Conservation (phyloP, 1,140 invertebrate genomes). For the Drosophila lini region DNA sequence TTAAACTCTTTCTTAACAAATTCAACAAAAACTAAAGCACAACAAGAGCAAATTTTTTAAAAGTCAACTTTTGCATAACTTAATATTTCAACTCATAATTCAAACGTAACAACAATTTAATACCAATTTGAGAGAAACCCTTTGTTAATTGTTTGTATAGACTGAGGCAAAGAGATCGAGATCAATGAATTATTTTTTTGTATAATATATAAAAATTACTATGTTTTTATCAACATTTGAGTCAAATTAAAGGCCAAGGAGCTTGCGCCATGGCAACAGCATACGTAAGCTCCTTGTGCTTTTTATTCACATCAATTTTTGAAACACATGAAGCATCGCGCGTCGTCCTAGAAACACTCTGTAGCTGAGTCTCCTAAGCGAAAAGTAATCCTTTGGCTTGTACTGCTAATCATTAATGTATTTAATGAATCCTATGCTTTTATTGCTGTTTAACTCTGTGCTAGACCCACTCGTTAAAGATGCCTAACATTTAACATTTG, state of each 20-base stretch:
- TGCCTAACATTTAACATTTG: conserved; percentile 6
- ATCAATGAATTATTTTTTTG: conserved; percentile 77
- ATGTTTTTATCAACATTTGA: conserved; percentile 83
- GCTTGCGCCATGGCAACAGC: conserved; percentile 32
- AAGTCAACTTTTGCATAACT: background rate
- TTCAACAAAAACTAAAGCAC: conserved; percentile 26
- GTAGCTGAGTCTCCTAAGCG: background rate
- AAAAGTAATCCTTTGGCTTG: conserved; percentile 12
- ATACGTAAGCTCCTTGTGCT: conserved; percentile 54
- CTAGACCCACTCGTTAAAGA: background rate
- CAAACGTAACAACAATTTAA: conserved; percentile 20
- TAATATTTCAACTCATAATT: conserved; percentile 2
- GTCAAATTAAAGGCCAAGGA: conserved; percentile 63
- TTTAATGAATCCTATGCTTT: conserved; percentile 3
- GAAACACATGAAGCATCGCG: conserved; percentile 57
- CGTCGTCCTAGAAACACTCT: conserved; percentile 13
- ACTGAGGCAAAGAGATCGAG: conserved; percentile 24
- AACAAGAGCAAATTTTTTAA: conserved; percentile 29
- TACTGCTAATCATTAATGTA: conserved; percentile 10
- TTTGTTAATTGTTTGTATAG: conserved; percentile 27
- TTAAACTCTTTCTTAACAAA: conserved; percentile 22
- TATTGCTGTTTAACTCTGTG: background rate
- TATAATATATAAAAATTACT: conserved; percentile 84
- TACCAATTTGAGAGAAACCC: conserved; percentile 50
- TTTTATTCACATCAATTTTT: conserved; percentile 52